Evolutionary conservation across 2,797 vertebrate species (phyloP).

Genomic region (Falco biarmicus): DNA sequence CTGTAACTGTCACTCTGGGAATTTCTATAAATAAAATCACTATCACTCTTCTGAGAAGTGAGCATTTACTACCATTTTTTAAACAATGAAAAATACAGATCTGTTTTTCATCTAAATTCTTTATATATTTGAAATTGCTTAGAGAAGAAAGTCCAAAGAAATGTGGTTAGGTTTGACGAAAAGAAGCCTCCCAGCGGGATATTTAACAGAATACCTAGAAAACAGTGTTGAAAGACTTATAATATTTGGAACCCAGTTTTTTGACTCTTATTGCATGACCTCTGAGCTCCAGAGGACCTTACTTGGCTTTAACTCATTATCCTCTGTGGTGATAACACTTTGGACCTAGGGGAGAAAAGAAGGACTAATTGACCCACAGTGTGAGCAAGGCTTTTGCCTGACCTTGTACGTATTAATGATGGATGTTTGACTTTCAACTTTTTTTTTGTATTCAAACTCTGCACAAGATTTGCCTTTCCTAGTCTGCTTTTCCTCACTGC

Average conservation of each 20-base stretch:
- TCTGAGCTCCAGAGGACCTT: constrained; percentile 33
- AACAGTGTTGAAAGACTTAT: constrained; percentile 60
- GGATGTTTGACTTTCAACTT: not conserved
- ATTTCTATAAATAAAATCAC: constrained; percentile 66
- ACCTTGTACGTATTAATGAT: not conserved
- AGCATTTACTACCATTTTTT: constrained; percentile 50
- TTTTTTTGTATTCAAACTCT: not conserved
- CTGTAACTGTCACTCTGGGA: constrained; percentile 47
- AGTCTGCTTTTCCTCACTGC: not conserved
- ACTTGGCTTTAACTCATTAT: constrained; percentile 38
- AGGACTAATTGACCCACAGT: not conserved
- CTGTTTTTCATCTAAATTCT: constrained; percentile 75
- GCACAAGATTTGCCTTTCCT: not conserved
- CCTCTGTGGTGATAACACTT: constrained; percentile 10
- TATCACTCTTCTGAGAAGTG: constrained; percentile 60
- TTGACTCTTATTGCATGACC: constrained; percentile 22
- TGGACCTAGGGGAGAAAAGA: not conserved
- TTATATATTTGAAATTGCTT: constrained; percentile 63
- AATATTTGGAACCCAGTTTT: constrained; percentile 53
- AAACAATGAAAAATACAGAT: constrained; percentile 57
- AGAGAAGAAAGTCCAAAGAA: constrained; percentile 64
- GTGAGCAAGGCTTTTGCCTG: not conserved
- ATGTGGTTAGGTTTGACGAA: constrained; percentile 61
- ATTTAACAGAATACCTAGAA: constrained; percentile 69
- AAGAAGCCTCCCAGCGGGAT: constrained; percentile 47